A percentile compares a stretch with the other conserved stretches of the same genome.
Evolutionary conservation across 37 sponge, comb jelly and placozoan genomes (phyloP).

Genomic region (Haliclona indistincta): DNA sequence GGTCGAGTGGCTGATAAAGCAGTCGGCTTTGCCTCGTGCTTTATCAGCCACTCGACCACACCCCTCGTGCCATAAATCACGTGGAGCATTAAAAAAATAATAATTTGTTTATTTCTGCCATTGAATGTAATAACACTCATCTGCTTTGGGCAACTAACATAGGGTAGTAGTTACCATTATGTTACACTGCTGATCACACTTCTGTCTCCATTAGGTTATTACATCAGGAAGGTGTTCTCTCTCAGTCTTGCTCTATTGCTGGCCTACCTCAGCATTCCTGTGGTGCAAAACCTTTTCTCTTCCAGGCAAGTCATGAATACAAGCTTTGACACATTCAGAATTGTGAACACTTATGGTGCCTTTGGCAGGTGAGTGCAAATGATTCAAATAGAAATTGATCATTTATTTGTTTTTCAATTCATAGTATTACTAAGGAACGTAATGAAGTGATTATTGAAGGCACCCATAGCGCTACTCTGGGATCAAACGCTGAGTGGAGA

Average conservation of each 20-base stretch:
- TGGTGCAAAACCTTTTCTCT: constrained; percentile 89
- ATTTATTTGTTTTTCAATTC: neutral
- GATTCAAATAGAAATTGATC: neutral
- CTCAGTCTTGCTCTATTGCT: constrained; percentile 49
- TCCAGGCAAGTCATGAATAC: constrained; percentile 84
- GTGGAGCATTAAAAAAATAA: no score
- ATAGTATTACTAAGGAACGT: constrained; percentile 84
- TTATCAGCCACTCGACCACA: no score
- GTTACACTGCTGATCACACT: neutral
- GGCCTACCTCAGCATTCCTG: constrained; percentile 81
- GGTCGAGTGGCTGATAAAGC: no score
- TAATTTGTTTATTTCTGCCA: no score
- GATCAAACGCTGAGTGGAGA: constrained; percentile 41
- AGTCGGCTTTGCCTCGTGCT: no score
- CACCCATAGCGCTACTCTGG: constrained; percentile 29
- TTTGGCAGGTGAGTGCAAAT: constrained; percentile 77
- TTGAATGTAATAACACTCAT: no score
- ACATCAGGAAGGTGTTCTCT: constrained; percentile 46
- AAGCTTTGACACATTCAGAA: constrained; percentile 78
- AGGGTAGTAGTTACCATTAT: neutral
- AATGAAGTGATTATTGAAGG: constrained; percentile 88
- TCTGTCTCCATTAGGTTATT: constrained; percentile 32
- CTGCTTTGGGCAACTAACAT: neutral
- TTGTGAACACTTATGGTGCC: constrained; percentile 94
- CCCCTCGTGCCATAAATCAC: no score